Evolutionary conservation across 2,113 vertebrate species (phyloP).

Genomic region (Oplegnathus fasciatus): DNA sequence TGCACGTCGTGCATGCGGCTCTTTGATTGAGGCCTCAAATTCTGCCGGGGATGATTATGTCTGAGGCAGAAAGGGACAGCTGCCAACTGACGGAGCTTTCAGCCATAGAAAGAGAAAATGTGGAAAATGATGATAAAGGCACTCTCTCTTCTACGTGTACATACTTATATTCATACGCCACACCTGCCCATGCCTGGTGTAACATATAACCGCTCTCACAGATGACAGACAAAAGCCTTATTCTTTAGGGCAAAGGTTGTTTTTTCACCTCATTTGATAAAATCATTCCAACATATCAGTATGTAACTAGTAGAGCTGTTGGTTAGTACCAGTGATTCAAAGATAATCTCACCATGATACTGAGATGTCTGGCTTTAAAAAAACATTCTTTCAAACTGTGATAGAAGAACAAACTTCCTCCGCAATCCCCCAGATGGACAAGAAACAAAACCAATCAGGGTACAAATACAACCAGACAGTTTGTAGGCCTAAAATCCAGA

Average conservation of each 20-base stretch:
- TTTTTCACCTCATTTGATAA: slow-evolving; percentile 15
- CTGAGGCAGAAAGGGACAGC: slow-evolving; percentile 59
- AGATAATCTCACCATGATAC: background rate
- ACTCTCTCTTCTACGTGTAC: background rate
- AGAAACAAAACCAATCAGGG: too few species aligned
- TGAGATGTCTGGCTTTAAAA: background rate
- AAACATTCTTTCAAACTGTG: background rate
- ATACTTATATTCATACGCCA: background rate
- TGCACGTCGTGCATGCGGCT: slow-evolving; percentile 30
- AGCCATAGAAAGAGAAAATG: slow-evolving; percentile 59
- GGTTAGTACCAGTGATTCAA: background rate
- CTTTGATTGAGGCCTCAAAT: slow-evolving; percentile 64
- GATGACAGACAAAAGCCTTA: background rate
- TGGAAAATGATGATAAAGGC: slow-evolving; percentile 60
- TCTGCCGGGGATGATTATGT: slow-evolving; percentile 65
- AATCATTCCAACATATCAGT: background rate
- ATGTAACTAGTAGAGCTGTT: background rate
- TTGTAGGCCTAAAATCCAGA: too few species aligned
- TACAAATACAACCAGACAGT: background rate
- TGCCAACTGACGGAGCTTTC: slow-evolving; percentile 64
- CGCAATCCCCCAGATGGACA: background rate
- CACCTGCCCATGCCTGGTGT: background rate
- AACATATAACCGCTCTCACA: background rate
- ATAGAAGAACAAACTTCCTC: background rate
- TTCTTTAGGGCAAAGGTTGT: background rate